Base-by-base conservation (phyloP, 2,888 invertebrate species). In the Rhagophthalmus giganteus region DNA sequence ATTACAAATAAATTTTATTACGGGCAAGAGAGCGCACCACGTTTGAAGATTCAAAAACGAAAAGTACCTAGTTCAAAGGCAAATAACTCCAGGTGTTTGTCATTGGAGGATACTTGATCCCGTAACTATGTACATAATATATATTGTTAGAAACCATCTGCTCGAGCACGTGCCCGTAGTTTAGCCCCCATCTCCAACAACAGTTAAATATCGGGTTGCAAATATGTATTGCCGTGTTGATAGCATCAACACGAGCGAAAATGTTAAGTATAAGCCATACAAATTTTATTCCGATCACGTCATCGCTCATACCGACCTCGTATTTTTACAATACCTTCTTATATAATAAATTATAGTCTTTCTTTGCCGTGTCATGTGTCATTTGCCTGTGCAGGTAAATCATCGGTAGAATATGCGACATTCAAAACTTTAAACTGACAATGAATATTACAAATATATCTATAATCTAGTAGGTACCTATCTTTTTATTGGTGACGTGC, bases 11-110 rank as follows among this genome's bases (percentile, higher is more conserved):
- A 10, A 8, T 28, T 4, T 12, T 7, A 6, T 27, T 13, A 11
- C 10, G 16, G 25, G n/a, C 15, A 20, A 31, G 15, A 27, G 39
- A 27, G 24, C 10, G 14, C n/a, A n/a, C n/a, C n/a, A n/a, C n/a
- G n/a, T n/a, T 28, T 15, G 28, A 28, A 14, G 16, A 20, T 27
- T 6, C 30, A n/a, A 37, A 37, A 52, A 34, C n/a, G 41, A 40
- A 33, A 39, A n/a, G n/a, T n/a, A n/a, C n/a, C 26, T 41, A 35
- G 28, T 26, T 35, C 13, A 26, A 26, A 41, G 45, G 45, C 40
- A 45, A 48, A 49, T 40, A 54, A 40, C 49, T 54, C 54, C 54
- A 54, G 54, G 54, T 54, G 54, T 48, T 49, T 54, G 38, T 44
- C 45, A 49, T 49, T 45, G 24, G 38, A 42, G 42, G 49, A 53